These are phyloP conservation scores for Saiga tatarica DNA, from an alignment of 2,113 vertebrate species.

Conservation along the genomic window DNA sequence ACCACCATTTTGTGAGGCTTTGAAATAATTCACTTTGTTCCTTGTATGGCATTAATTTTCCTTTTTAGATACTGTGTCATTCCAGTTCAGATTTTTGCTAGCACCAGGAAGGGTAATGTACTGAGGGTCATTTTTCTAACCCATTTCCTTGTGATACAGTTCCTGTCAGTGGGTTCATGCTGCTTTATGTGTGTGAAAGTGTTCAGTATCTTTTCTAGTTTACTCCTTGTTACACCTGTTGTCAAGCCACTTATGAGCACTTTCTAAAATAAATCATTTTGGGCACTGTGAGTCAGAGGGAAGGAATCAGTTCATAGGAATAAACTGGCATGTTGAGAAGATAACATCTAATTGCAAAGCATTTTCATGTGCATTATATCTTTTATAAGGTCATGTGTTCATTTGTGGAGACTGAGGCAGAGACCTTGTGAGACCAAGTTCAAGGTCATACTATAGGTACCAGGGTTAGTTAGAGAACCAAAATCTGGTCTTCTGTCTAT, in stretches of 20 bases:
- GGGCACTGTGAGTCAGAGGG: not conserved
- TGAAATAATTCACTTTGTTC: conserved; percentile 18
- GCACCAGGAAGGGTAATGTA: not conserved
- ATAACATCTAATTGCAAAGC: not conserved
- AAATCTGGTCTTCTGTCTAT: not conserved
- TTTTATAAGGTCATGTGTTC: not conserved
- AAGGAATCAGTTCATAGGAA: not conserved
- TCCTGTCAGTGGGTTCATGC: not conserved
- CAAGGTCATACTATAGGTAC: not conserved
- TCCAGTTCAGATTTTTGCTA: not conserved
- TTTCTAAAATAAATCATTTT: conserved; percentile 38
- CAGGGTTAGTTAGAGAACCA: not conserved
- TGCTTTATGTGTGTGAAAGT: not conserved
- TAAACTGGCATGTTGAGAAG: conserved; percentile 4
- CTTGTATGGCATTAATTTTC: conserved; percentile 33
- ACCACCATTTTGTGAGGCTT: conserved; percentile 19
- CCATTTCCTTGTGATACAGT: not conserved
- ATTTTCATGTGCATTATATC: not conserved
- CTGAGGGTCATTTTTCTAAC: not conserved
- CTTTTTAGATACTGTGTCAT: not conserved
- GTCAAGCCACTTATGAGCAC: not conserved
- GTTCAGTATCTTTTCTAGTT: not conserved
- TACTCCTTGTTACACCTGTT: not conserved
- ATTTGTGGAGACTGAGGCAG: not conserved
- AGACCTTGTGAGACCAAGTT: not conserved